phyloP scores from a whole-genome alignment of 2,113 vertebrate genomes.

The Leucopternis melanops region DNA sequence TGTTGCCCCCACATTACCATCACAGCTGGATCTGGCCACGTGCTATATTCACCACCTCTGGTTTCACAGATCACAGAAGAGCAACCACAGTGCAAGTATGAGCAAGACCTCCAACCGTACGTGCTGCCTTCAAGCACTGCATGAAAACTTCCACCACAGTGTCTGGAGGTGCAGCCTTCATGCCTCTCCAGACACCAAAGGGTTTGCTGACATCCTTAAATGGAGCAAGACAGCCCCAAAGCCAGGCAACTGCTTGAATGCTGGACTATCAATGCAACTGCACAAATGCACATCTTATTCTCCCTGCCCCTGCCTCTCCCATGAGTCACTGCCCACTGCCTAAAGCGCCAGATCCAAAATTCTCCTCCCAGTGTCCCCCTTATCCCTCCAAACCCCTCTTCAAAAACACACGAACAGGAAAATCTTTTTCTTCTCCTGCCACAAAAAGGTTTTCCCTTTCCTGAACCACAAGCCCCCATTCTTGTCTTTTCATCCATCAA shows the following conservation, averaged over 20 bases:
- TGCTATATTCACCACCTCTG: not conserved
- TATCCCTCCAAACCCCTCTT: not conserved
- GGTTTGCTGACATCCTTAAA: not conserved
- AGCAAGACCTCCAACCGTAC: rapidly evolving
- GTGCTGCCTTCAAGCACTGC: rapidly evolving
- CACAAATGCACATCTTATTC: not conserved
- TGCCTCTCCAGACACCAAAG: not conserved
- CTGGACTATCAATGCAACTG: not conserved
- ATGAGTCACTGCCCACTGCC: not conserved
- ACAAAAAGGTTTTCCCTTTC: not conserved
- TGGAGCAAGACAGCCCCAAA: not conserved
- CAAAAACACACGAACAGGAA: not conserved
- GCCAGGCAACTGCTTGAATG: not conserved
- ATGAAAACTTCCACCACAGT: not conserved
- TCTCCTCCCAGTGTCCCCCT: not conserved
- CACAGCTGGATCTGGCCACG: not conserved
- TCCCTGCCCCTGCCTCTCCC: not conserved
- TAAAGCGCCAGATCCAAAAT: not conserved
- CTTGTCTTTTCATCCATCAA: not conserved
- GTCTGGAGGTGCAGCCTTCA: not conserved
- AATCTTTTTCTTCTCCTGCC: not conserved
- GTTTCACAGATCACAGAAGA: not conserved
- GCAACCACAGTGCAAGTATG: rapidly evolving
- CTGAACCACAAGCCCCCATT: not conserved
- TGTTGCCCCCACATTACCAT: not conserved